Percentiles rank a stretch among this genome's conserved stretches.
These are phyloP conservation scores for Archaeoteleia sp. DNA, from an alignment of 2,888 invertebrate species.

Conservation along the genomic window DNA sequence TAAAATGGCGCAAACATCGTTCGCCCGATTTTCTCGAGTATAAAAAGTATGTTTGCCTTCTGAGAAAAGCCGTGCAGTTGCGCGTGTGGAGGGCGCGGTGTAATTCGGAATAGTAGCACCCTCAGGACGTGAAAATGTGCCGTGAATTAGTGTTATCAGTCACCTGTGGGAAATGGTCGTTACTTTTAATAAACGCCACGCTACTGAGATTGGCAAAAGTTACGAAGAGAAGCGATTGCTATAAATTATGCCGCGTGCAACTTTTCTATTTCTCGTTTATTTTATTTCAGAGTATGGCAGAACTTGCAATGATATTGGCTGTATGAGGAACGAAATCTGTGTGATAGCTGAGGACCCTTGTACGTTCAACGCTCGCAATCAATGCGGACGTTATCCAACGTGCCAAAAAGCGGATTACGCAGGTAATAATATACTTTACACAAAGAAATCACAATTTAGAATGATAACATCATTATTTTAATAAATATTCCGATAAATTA, in stretches of 20 bases:
- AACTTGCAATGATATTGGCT: slow-evolving; percentile 86
- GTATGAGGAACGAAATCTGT: slow-evolving; percentile 83
- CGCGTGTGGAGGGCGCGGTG: background rate
- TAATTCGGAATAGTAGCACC: slow-evolving; percentile 34
- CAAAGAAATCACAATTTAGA: too few species aligned
- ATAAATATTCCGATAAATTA: too few species aligned
- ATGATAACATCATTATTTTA: too few species aligned
- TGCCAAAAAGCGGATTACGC: slow-evolving; percentile 78
- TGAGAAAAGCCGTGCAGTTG: slow-evolving; percentile 4
- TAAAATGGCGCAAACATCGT: slow-evolving; percentile 3
- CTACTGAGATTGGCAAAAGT: background rate
- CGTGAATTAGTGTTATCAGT: slow-evolving; percentile 36
- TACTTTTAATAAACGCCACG: slow-evolving; percentile 31
- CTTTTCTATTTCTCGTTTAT: too few species aligned
- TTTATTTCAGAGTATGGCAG: slow-evolving; percentile 83
- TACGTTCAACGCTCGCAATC: slow-evolving; percentile 77
- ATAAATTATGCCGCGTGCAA: background rate
- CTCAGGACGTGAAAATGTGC: slow-evolving; percentile 22
- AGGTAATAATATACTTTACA: slow-evolving; percentile 68
- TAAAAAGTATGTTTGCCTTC: slow-evolving; percentile 19
- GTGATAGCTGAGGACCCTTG: slow-evolving; percentile 85
- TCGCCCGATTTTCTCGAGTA: slow-evolving; percentile 2
- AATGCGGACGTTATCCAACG: slow-evolving; percentile 82
- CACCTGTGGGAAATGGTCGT: slow-evolving; percentile 18
- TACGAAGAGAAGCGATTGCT: background rate